A percentile compares a stretch with the other conserved stretches of the same genome.
These are phyloP conservation scores for Molorchus minor DNA, from an alignment of 2,888 invertebrate genomes.

Conservation along the genomic window DNA sequence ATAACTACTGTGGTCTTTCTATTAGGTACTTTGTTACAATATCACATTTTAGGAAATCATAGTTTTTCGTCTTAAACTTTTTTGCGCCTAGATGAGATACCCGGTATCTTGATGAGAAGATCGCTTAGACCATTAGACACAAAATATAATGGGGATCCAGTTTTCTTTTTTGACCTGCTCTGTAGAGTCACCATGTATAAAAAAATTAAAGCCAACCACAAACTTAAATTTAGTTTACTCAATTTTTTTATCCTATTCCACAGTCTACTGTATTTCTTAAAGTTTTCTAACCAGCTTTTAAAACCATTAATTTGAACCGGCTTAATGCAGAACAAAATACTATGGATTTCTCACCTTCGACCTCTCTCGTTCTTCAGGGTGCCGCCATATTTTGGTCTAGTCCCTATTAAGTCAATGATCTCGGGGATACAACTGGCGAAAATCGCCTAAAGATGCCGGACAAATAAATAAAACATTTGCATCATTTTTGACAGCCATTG, in stretches of 20 bases:
- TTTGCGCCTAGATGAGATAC: no score
- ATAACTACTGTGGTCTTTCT: no score
- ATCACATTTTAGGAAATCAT: no score
- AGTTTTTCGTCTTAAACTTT: no score
- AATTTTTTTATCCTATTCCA: constrained; percentile 25
- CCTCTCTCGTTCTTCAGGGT: constrained; percentile 99
- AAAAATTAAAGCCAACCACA: constrained; percentile 5
- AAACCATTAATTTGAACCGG: constrained; percentile 28
- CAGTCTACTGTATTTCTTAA: constrained; percentile 29
- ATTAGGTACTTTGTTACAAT: no score
- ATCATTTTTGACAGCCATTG: constrained; percentile 53
- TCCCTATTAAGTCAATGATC: constrained; percentile 99
- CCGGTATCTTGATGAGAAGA: no score
- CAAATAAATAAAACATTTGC: constrained; percentile 65
- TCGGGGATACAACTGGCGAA: constrained; percentile 99
- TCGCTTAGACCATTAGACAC: no score
- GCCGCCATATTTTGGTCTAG: constrained; percentile 99
- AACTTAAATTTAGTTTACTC: constrained; percentile 8
- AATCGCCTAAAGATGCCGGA: constrained; percentile 86
- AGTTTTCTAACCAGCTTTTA: constrained; percentile 34
- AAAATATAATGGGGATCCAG: no score
- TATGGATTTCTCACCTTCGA: constrained; percentile 90
- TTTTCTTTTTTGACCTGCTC: no score
- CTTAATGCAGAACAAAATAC: constrained; percentile 34
- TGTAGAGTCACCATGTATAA: no score